Conservation (phyloP, 2,113 vertebrate species). For the Corythaeola cristata region DNA sequence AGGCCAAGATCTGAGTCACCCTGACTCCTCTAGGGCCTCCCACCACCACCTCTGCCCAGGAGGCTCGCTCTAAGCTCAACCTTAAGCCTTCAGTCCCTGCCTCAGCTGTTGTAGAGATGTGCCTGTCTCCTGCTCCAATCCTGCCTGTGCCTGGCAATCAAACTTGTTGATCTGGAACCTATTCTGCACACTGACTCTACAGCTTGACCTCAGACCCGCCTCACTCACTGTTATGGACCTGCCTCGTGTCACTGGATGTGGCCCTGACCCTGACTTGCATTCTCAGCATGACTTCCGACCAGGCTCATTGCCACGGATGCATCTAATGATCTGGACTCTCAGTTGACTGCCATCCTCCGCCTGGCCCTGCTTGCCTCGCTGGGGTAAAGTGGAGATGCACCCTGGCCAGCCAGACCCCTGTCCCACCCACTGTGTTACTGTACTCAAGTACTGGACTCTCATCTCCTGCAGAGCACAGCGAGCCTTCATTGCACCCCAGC, state of each 20-base stretch:
- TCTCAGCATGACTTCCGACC: background rate
- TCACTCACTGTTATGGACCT: background rate
- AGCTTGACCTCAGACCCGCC: background rate
- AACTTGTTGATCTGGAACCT: background rate
- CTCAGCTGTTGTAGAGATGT: background rate
- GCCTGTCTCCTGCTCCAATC: background rate
- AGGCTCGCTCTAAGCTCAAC: background rate
- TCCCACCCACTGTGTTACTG: accelerated
- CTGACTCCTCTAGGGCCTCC: too few relatives aligned
- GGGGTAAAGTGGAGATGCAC: background rate
- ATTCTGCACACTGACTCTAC: background rate
- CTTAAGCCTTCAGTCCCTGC: background rate
- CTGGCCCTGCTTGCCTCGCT: background rate
- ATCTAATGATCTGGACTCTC: background rate
- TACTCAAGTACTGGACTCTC: background rate
- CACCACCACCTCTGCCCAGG: background rate
- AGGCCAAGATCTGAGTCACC: background rate
- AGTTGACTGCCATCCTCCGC: accelerated
- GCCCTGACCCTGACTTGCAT: background rate
- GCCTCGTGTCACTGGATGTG: background rate
- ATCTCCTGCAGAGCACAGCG: background rate
- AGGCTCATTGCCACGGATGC: accelerated
- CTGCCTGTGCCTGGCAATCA: background rate
- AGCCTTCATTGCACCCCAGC: background rate
- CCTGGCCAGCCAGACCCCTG: background rate